These are phyloP conservation scores for Anas platyrhynchos DNA, from an alignment of 2,113 vertebrate species.

Conservation along the genomic window DNA sequence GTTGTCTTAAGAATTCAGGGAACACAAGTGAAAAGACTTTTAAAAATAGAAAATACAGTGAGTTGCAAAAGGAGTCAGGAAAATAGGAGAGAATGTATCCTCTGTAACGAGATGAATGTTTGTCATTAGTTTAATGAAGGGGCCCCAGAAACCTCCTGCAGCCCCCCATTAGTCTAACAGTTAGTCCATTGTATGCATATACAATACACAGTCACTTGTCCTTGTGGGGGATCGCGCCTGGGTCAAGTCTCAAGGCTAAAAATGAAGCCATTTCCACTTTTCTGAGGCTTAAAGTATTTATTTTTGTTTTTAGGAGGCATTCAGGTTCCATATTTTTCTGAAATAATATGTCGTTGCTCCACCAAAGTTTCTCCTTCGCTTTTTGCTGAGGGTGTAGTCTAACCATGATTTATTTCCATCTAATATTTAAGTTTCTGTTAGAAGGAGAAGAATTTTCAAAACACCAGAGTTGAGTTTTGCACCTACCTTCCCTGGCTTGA, in stretches of 20 bases:
- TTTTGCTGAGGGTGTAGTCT: not conserved
- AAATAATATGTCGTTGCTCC: not conserved
- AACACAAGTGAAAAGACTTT: not conserved
- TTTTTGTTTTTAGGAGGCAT: not conserved
- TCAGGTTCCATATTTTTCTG: not conserved
- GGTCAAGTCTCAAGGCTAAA: not conserved
- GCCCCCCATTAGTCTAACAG: conserved; percentile 46
- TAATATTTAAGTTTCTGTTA: not conserved
- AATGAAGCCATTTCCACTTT: conserved; percentile 1
- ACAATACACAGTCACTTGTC: conserved; percentile 12
- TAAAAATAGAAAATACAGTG: not conserved
- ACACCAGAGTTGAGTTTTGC: not conserved
- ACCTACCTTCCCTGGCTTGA: not conserved
- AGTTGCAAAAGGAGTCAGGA: not conserved
- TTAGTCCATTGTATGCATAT: conserved; percentile 23
- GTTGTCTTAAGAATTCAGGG: not conserved
- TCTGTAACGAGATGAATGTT: conserved; percentile 57
- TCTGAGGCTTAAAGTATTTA: not conserved
- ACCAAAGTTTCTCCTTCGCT: not conserved
- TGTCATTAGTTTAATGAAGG: conserved; percentile 43
- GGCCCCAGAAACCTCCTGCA: conserved; percentile 30
- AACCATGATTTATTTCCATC: not conserved
- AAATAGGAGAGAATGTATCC: not conserved
- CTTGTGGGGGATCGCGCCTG: not conserved
- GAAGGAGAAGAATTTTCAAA: conserved; percentile 1